phyloP scores from a whole-genome alignment of 2,888 invertebrate genomes.

The Ormyrus pomaceus region DNA sequence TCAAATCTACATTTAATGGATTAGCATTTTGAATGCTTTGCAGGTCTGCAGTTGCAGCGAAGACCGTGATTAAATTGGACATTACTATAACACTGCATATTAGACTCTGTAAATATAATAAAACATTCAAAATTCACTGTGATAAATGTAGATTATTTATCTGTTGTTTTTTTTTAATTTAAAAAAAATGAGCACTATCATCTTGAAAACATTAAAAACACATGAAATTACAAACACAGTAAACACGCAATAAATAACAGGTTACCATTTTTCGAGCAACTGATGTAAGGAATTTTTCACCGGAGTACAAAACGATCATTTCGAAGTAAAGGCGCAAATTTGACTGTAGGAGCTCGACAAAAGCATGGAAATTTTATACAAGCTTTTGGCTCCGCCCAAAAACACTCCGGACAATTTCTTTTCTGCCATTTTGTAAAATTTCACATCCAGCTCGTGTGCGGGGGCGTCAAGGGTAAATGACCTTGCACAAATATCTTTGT shows the following conservation, averaged over 20 bases:
- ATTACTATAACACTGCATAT: not conserved
- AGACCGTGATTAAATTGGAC: not conserved
- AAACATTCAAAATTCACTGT: conserved; percentile 27
- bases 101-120: conserved; percentile 16
- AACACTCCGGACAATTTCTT: conserved; percentile 20
- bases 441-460: conserved; percentile 42
- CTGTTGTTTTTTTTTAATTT: too few species aligned
- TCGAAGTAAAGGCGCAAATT: conserved; percentile 33
- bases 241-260: not conserved
- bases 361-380: conserved; percentile 56
- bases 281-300: not conserved
- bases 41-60: conserved; percentile 3
- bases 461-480: conserved; percentile 44
- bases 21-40: conserved; percentile 39
- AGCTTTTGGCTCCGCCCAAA: conserved; percentile 53
- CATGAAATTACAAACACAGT: too few species aligned
- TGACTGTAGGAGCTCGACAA: conserved; percentile 48
- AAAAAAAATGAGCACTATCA: too few species aligned
- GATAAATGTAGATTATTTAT: not conserved
- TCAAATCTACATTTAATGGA: conserved; percentile 38
- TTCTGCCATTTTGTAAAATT: conserved; percentile 41
- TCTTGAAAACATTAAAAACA: too few species aligned
- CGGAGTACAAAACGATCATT: conserved; percentile 14
- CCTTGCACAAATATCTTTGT: conserved; percentile 23
- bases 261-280: conserved; percentile 28